Conservation (phyloP, 2,888 invertebrate genomes). For the Tenthredo notha region DNA sequence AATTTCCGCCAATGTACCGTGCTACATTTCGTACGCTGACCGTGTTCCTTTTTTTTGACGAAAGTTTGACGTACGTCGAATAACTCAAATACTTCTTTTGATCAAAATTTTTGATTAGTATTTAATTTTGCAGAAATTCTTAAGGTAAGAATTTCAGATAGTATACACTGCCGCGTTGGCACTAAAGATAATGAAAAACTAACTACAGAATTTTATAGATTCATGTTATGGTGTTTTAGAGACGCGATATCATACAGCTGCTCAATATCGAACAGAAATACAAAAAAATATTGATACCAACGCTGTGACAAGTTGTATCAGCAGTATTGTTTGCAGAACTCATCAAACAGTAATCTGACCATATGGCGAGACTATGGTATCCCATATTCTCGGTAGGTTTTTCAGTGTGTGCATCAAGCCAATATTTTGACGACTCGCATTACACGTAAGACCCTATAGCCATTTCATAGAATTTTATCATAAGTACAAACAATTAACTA, state of each 20-base stretch:
- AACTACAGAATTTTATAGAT: neutral
- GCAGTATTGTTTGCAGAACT: conserved; percentile 50
- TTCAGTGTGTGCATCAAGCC: conserved; percentile 2
- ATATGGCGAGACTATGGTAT: conserved; percentile 46
- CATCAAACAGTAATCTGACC: conserved; percentile 54
- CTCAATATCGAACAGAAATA: neutral
- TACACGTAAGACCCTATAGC: neutral
- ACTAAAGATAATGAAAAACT: neutral
- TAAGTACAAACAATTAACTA: neutral
- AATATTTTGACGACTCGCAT: conserved; percentile 12
- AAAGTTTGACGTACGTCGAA: neutral
- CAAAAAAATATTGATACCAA: neutral
- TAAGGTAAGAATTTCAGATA: neutral
- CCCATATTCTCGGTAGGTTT: neutral
- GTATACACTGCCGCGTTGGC: neutral
- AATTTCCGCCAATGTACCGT: conserved; percentile 6
- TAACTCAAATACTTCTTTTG: neutral
- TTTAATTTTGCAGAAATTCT: neutral
- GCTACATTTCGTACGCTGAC: neutral
- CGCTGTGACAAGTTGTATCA: conserved; percentile 36
- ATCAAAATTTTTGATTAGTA: no score
- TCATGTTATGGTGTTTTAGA: neutral
- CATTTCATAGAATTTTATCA: conserved; percentile 2
- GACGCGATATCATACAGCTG: conserved; percentile 5
- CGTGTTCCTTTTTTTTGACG: conserved; percentile 6